Percentiles rank a stretch among this genome's conserved stretches.
Evolutionary conservation across 2,888 invertebrate genomes (phyloP).

Genomic region (Portevinia maculata): DNA sequence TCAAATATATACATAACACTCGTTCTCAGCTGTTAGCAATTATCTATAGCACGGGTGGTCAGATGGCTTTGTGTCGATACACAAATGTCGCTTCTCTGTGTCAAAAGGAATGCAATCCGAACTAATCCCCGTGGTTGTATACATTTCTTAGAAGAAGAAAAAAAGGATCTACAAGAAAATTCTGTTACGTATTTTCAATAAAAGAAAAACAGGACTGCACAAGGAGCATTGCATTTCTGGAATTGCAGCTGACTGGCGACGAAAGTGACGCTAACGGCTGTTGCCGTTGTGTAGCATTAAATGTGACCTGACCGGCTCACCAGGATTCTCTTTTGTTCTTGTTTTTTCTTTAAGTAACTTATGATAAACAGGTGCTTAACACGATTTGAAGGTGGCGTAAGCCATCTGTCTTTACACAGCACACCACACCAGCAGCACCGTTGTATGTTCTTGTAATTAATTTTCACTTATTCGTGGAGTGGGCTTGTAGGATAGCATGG

Average conservation of each 20-base stretch:
- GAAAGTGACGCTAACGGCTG: slow-evolving; percentile 35
- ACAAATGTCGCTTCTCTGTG: slow-evolving; percentile 21
- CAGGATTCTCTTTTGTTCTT: slow-evolving; percentile 14
- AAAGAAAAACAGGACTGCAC: slow-evolving; percentile 39
- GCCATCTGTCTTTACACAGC: slow-evolving; percentile 61
- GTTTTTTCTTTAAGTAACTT: slow-evolving; percentile 43
- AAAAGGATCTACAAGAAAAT: slow-evolving; percentile 9
- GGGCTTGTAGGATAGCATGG: neutral
- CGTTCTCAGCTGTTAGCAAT: slow-evolving; percentile 33
- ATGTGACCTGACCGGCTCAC: slow-evolving; percentile 41
- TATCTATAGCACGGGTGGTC: slow-evolving; percentile 44
- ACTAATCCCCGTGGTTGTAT: slow-evolving; percentile 43
- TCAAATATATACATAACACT: neutral
- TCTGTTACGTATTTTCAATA: slow-evolving; percentile 7
- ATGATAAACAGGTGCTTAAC: slow-evolving; percentile 69
- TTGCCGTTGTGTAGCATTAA: slow-evolving; percentile 39
- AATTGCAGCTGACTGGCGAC: slow-evolving; percentile 53
- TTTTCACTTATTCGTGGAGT: slow-evolving; percentile 50
- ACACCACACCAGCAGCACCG: too few relatives aligned
- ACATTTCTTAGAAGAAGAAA: slow-evolving; percentile 37
- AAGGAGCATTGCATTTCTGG: slow-evolving; percentile 34
- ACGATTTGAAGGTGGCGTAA: slow-evolving; percentile 52
- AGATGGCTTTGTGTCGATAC: slow-evolving; percentile 5
- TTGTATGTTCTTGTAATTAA: slow-evolving; percentile 52
- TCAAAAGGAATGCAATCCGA: slow-evolving; percentile 52